These are phyloP conservation scores for Ceryle rudis DNA, from an alignment of 2,797 vertebrate species.

Conservation along the genomic window DNA sequence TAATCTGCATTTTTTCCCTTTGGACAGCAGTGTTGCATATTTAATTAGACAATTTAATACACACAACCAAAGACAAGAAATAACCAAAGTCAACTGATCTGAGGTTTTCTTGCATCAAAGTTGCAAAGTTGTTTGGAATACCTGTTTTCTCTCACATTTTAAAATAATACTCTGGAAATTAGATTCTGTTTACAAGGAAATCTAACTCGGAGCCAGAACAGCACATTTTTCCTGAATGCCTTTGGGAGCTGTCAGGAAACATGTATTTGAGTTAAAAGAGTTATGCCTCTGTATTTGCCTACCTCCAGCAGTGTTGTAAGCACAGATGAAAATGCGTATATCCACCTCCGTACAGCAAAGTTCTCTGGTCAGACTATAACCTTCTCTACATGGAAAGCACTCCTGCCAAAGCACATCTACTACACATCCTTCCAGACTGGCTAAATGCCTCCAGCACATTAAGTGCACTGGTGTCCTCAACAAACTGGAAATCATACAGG, in stretches of 20 bases:
- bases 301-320: background rate
- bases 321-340: background rate
- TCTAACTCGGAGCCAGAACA: background rate
- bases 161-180: background rate
- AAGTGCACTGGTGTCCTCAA: background rate
- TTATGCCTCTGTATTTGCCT: background rate
- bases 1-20: background rate
- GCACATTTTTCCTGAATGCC: background rate
- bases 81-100: background rate
- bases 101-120: background rate
- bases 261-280: background rate
- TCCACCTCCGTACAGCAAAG: background rate
- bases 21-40: background rate
- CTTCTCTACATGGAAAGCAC: background rate
- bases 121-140: background rate
- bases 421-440: background rate
- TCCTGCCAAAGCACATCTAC: background rate
- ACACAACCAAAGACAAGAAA: background rate
- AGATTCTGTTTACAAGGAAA: background rate
- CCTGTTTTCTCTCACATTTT: background rate
- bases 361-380: background rate
- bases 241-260: background rate
- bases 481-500: background rate
- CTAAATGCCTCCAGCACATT: background rate
- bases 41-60: background rate